Evolutionary conservation across 2,888 invertebrate species (phyloP).

Genomic region (Timema cristinae): DNA sequence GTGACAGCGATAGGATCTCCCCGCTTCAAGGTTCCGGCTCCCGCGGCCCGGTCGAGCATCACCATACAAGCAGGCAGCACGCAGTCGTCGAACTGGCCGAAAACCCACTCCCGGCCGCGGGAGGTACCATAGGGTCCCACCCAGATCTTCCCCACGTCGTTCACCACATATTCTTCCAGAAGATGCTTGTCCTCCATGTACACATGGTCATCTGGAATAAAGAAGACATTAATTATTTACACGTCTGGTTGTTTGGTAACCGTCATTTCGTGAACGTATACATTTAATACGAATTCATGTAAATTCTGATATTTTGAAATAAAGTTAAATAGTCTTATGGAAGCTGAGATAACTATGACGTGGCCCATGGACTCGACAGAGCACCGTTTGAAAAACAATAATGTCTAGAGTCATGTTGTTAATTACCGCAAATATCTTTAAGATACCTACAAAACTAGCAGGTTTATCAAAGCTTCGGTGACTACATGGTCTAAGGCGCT

Average conservation of each 20-base stretch:
- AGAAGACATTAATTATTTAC: conserved; percentile 17
- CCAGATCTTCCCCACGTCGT: conserved; percentile 84
- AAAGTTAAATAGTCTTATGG: too few relatives aligned
- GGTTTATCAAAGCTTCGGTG: too few relatives aligned
- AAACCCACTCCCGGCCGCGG: conserved; percentile 77
- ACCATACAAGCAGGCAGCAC: conserved; percentile 68
- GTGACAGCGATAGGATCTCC: conserved; percentile 68
- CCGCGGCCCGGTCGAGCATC: conserved; percentile 65
- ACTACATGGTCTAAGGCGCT: too few relatives aligned
- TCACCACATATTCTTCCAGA: conserved; percentile 72
- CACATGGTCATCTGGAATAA: conserved; percentile 64
- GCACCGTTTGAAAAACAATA: too few relatives aligned
- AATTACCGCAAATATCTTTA: too few relatives aligned
- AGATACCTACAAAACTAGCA: too few relatives aligned
- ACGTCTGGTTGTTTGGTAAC: too few relatives aligned
- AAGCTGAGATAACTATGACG: too few relatives aligned
- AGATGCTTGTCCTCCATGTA: conserved; percentile 66
- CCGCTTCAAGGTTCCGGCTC: conserved; percentile 55
- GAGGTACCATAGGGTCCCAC: conserved; percentile 69
- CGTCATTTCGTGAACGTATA: neutral
- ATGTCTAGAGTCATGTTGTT: too few relatives aligned
- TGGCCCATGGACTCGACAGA: too few relatives aligned
- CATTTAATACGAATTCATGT: neutral
- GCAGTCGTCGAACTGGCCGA: conserved; percentile 72
- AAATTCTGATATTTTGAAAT: too few relatives aligned